These are phyloP conservation scores for Littorina saxatilis DNA, from an alignment of 1,140 invertebrate genomes.

Conservation along the genomic window DNA sequence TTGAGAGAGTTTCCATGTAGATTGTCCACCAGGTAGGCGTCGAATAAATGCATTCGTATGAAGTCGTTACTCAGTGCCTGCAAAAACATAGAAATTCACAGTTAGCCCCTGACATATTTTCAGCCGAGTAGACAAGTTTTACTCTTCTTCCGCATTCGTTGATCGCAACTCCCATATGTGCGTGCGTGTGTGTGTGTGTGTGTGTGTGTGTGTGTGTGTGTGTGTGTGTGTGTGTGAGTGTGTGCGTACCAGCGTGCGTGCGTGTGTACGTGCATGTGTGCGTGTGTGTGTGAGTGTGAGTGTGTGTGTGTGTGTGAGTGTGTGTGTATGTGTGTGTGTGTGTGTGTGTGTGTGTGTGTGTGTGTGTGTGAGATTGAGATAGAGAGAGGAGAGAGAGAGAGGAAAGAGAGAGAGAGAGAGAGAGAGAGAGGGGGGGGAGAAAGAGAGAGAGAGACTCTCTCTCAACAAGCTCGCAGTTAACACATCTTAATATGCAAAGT, in stretches of 20 bases:
- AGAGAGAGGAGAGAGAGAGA: too few relatives aligned
- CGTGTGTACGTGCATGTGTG: not conserved
- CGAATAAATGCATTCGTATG: slow-evolving; percentile 59
- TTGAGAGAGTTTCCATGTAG: slow-evolving; percentile 45
- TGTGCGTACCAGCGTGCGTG: not conserved
- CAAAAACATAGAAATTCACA: not conserved
- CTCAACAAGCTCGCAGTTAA: too few relatives aligned
- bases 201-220: not conserved
- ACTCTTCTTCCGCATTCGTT: not conserved
- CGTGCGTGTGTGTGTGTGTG: slow-evolving; percentile 3
- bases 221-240: not conserved
- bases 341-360: not conserved
- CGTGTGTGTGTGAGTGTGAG: not conserved
- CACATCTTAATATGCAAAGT: too few relatives aligned
- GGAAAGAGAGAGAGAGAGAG: too few relatives aligned
- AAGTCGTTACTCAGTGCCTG: slow-evolving; percentile 65
- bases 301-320: slow-evolving; percentile 7
- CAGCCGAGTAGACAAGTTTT: not conserved
- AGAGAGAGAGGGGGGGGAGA: too few relatives aligned
- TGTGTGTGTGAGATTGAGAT: too few relatives aligned
- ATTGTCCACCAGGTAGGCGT: slow-evolving; percentile 55
- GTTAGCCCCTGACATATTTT: too few relatives aligned
- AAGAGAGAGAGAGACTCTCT: too few relatives aligned
- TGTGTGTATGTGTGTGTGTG: not conserved
- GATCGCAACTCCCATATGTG: not conserved